Conservation (phyloP, 2,113 vertebrate genomes). For the Jacana jacana region DNA sequence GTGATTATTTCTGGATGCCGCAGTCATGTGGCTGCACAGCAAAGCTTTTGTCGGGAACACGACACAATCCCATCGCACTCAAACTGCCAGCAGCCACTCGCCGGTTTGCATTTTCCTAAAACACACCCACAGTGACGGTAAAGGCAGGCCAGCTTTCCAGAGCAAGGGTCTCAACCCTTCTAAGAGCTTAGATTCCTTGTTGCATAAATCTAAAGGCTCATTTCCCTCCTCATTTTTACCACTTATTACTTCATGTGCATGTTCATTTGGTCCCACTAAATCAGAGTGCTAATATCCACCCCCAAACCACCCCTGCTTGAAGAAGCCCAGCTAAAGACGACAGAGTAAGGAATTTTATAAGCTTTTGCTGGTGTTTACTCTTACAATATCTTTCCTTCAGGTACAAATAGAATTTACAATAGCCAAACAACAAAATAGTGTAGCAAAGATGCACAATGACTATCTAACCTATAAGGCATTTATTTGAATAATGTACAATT, state of each 20-base stretch:
- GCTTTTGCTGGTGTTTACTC: not conserved
- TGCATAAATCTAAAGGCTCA: not conserved
- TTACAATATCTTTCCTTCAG: not conserved
- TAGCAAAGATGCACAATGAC: not conserved
- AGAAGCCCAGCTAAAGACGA: not conserved
- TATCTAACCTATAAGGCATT: not conserved
- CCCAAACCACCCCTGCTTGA: not conserved
- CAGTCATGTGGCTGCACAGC: constrained; percentile 64
- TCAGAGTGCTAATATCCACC: not conserved
- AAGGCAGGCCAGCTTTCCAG: not conserved
- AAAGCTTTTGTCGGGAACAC: constrained; percentile 46
- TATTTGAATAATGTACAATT: not conserved
- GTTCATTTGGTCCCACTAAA: not conserved
- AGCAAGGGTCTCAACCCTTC: rapidly evolving
- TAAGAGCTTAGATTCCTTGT: not conserved
- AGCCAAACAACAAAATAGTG: not conserved
- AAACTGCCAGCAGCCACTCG: not conserved
- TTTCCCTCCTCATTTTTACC: not conserved
- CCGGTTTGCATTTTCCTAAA: not conserved
- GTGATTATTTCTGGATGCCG: constrained; percentile 69
- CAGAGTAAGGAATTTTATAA: not conserved
- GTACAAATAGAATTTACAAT: not conserved
- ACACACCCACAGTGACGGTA: not conserved
- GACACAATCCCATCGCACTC: constrained; percentile 39
- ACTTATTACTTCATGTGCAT: not conserved